These are phyloP conservation scores for Bergia sp. DNA, from an alignment of 92 coral and sea anemone species.

Conservation along the genomic window DNA sequence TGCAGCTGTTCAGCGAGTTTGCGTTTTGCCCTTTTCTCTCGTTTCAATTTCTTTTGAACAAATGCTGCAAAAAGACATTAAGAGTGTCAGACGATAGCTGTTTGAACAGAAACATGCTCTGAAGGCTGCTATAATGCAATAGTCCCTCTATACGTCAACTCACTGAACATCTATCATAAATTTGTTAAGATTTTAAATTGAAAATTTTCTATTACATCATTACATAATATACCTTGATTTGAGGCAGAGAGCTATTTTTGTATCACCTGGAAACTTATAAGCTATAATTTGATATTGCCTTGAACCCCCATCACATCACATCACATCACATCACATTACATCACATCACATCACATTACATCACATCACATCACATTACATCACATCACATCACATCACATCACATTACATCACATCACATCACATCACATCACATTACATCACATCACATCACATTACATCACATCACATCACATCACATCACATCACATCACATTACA, in stretches of 20 bases:
- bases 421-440: background rate
- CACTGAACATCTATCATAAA: too few species aligned
- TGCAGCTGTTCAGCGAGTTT: constrained; percentile 75
- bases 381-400: background rate
- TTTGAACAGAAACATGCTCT: too few species aligned
- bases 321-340: background rate
- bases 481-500: background rate
- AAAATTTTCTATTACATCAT: too few species aligned
- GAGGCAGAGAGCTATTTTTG: too few species aligned
- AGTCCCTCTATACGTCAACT: too few species aligned
- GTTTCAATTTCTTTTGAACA: constrained; percentile 89
- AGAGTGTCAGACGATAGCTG: background rate
- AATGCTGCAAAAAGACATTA: constrained; percentile 68
- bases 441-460: background rate
- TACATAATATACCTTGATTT: too few species aligned
- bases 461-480: background rate
- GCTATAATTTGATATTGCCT: too few species aligned
- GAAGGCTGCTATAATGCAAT: too few species aligned
- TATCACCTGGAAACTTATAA: too few species aligned
- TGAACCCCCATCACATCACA: too few species aligned
- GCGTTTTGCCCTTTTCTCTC: constrained; percentile 89
- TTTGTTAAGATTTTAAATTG: too few species aligned
- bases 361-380: background rate
- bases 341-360: background rate
- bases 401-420: background rate